These are phyloP conservation scores for Potamilus streckersoni DNA, from an alignment of 1,140 invertebrate genomes.

Conservation along the genomic window DNA sequence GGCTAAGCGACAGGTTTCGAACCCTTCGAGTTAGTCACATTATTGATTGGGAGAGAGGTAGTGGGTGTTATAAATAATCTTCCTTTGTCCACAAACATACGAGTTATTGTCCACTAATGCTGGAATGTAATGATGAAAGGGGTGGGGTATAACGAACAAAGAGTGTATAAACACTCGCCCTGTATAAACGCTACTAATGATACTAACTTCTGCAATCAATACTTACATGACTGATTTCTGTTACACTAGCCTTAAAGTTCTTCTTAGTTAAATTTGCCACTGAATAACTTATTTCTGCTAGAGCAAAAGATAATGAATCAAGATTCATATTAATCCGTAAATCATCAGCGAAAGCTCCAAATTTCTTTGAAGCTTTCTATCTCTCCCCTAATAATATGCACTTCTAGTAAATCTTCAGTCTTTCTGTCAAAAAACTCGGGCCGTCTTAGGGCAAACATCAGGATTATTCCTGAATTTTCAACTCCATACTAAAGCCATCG, in stretches of 20 bases:
- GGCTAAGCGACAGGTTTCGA: no score
- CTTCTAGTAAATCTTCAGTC: slow-evolving; percentile 38
- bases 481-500: slow-evolving; percentile 46
- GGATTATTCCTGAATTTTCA: slow-evolving; percentile 46
- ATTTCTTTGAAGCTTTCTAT: slow-evolving; percentile 69
- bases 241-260: slow-evolving; percentile 89
- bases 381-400: slow-evolving; percentile 46
- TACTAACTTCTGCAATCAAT: slow-evolving; percentile 5
- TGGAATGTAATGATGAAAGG: no score
- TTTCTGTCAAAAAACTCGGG: slow-evolving; percentile 13
- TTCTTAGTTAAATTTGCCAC: slow-evolving; percentile 95
- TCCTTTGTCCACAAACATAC: no score
- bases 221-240: slow-evolving; percentile 83
- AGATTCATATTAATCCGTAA: slow-evolving; percentile 97
- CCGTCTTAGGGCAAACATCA: slow-evolving; percentile 31
- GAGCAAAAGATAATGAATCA: slow-evolving; percentile 96
- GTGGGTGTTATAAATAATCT: no score
- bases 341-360: slow-evolving; percentile 71
- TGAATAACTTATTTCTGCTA: slow-evolving; percentile 97
- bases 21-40: no score
- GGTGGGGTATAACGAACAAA: no score
- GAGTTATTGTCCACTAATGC: no score
- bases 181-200: no score
- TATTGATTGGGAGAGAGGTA: no score
- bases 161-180: no score